A percentile compares a stretch with the other conserved stretches of the same genome.
These are phyloP conservation scores for Pleuronectes platessa DNA, from an alignment of 2,113 vertebrate genomes.

Conservation along the genomic window DNA sequence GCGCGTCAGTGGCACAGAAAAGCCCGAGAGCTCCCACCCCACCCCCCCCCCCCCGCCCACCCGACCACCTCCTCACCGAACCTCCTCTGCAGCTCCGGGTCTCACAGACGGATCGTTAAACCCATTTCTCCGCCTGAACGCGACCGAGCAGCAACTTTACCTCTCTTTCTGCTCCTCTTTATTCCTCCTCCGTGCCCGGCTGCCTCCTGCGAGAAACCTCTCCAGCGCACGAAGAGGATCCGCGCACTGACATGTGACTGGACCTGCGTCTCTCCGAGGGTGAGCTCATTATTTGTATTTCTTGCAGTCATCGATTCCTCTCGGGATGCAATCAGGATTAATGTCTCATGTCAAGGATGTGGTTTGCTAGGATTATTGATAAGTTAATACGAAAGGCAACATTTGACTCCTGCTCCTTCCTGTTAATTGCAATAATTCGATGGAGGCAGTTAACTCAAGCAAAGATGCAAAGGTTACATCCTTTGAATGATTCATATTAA, in stretches of 20 bases:
- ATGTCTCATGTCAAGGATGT: neutral
- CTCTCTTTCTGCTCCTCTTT: neutral
- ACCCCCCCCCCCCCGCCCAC: neutral
- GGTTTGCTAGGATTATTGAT: neutral
- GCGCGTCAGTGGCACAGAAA: constrained; percentile 1
- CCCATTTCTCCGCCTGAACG: neutral
- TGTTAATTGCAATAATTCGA: no score
- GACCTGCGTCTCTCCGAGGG: neutral
- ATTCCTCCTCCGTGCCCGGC: constrained; percentile 7
- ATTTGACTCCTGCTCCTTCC: neutral
- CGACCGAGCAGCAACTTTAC: constrained; percentile 52
- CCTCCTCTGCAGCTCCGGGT: neutral
- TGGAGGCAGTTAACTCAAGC: no score
- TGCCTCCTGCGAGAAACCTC: neutral
- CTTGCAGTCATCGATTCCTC: neutral
- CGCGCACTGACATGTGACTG: neutral
- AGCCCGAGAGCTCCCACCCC: no score
- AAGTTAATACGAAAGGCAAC: neutral
- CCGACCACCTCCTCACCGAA: neutral
- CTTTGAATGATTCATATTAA: neutral
- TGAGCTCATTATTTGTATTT: neutral
- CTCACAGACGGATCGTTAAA: constrained; percentile 6
- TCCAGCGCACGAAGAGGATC: neutral
- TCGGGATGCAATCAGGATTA: neutral
- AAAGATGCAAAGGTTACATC: neutral